These are phyloP conservation scores for Globodera rostochiensis DNA, from an alignment of 1,140 invertebrate species.

Conservation along the genomic window DNA sequence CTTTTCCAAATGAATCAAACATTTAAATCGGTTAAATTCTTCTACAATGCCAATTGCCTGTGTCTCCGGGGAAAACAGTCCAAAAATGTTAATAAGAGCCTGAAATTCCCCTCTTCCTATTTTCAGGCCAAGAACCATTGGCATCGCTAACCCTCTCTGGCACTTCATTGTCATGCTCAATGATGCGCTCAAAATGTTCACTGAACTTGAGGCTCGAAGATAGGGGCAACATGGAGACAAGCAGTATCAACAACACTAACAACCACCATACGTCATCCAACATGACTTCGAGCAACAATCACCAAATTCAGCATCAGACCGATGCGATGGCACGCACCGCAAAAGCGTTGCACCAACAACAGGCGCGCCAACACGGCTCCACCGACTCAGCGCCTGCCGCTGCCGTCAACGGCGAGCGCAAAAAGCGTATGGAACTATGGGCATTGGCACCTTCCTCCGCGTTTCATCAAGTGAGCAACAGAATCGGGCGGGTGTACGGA, in stretches of 20 bases:
- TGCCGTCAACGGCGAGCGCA: conserved; percentile 1
- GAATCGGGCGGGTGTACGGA: too few species aligned
- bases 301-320: not conserved
- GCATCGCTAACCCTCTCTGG: not conserved
- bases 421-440: conserved; percentile 24
- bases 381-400: conserved; percentile 22
- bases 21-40: not conserved
- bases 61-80: too few species aligned
- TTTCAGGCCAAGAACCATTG: not conserved
- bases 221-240: too few species aligned
- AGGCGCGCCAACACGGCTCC: not conserved
- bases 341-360: not conserved
- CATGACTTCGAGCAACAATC: not conserved
- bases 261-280: too few species aligned
- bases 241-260: too few species aligned
- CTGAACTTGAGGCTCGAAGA: too few species aligned
- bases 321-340: not conserved
- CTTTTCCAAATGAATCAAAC: not conserved
- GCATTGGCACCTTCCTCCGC: conserved; percentile 7
- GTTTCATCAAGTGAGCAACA: conserved; percentile 15
- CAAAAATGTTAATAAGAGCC: too few species aligned
- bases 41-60: too few species aligned
- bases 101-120: not conserved
- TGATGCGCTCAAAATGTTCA: not conserved
- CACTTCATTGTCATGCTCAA: not conserved